phyloP scores from a whole-genome alignment of 2,113 vertebrate species.

The Hippopotamus amphibius region DNA sequence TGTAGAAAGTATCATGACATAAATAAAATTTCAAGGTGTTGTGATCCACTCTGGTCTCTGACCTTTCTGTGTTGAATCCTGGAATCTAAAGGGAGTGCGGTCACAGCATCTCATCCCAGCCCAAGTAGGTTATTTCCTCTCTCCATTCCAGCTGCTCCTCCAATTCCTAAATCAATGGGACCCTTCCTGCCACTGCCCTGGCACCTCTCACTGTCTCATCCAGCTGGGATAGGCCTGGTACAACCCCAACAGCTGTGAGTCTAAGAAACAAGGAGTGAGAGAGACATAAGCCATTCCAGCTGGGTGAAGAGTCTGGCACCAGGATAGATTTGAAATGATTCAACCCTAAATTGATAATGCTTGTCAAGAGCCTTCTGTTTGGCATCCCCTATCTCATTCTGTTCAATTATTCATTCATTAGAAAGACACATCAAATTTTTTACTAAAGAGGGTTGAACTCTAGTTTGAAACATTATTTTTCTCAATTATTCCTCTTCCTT shows the following conservation, averaged over 20 bases:
- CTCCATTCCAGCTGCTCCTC: not conserved
- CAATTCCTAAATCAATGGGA: not conserved
- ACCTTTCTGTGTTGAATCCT: not conserved
- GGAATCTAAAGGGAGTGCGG: not conserved
- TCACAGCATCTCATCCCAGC: not conserved
- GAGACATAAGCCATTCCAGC: not conserved
- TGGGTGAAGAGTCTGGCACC: not conserved
- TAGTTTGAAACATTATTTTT: slow-evolving; percentile 57
- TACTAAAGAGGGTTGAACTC: slow-evolving; percentile 1
- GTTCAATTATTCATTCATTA: slow-evolving; percentile 20
- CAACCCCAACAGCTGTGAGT: not conserved
- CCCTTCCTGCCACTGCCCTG: not conserved
- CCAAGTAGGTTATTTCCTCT: not conserved
- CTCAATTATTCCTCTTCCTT: slow-evolving; percentile 45
- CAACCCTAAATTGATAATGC: not conserved
- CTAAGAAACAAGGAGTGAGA: not conserved
- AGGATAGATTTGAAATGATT: not conserved
- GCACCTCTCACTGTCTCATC: not conserved
- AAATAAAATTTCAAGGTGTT: not conserved
- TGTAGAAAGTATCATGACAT: not conserved
- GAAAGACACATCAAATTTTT: slow-evolving; percentile 30
- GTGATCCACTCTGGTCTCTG: not conserved
- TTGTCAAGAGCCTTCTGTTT: not conserved
- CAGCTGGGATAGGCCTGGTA: not conserved
- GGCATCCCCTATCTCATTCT: not conserved